Evolutionary conservation across 2,888 invertebrate genomes (phyloP).

Genomic region (Ichneumon xanthorius): DNA sequence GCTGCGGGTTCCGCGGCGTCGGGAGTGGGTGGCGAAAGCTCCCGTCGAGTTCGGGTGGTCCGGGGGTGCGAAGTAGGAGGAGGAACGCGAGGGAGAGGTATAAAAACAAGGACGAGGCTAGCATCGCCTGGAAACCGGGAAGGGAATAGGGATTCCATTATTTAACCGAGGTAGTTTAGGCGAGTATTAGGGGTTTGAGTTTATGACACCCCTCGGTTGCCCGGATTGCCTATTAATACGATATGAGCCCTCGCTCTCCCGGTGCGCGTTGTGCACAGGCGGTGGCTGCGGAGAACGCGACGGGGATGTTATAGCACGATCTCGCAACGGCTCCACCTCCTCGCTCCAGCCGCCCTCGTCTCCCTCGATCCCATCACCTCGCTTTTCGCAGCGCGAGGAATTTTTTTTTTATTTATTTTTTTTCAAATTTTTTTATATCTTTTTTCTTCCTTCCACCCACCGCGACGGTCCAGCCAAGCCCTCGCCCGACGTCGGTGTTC

Average conservation of each 20-base stretch:
- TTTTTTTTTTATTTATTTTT: conserved; percentile 58
- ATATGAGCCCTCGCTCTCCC: conserved; percentile 83
- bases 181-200: conserved; percentile 85
- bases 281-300: conserved; percentile 57
- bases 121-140: conserved; percentile 65
- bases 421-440: conserved; percentile 53
- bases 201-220: conserved; percentile 84
- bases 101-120: not conserved
- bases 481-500: conserved; percentile 48
- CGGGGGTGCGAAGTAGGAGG: conserved; percentile 61
- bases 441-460: conserved; percentile 62
- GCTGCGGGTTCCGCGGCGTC: conserved; percentile 67
- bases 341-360: conserved; percentile 68
- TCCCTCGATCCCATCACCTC: conserved; percentile 67
- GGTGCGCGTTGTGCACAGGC: conserved; percentile 51
- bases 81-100: conserved; percentile 67
- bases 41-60: conserved; percentile 74
- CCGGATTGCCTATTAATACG: conserved; percentile 85
- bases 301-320: conserved; percentile 39
- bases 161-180: conserved; percentile 85
- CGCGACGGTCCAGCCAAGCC: conserved; percentile 67
- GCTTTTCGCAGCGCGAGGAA: conserved; percentile 68
- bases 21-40: conserved; percentile 77
- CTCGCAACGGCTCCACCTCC: conserved; percentile 65
- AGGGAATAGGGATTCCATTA: conserved; percentile 83